Base-by-base conservation (phyloP, 2,888 invertebrate genomes). In the Yponomeuta cagnagella region DNA sequence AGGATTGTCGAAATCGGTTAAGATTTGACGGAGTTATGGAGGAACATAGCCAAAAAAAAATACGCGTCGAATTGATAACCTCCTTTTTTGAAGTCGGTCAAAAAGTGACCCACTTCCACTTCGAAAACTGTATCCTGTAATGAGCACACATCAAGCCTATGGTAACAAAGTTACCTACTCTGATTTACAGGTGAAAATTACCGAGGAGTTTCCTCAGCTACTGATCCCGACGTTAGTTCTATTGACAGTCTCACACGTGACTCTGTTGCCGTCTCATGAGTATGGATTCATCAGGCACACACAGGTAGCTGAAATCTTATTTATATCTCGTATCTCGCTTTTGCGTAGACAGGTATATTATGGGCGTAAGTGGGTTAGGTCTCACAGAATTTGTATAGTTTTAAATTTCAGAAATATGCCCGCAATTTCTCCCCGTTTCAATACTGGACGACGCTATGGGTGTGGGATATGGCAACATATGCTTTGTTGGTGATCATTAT, bases 211-310 rank as follows among this genome's bases (percentile, higher is more conserved):
- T 8, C 84, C 88, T 0, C 86, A 88, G 1, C 75, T 90, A 2
- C 74, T 87, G 2, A 80, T 87, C 4, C 87, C 88, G 71, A 85
- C 89, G 52, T 74, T 90, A 63, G 78, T 90, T n/a, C 85, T 88
- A 31, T 72, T 90, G 4, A 83, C 86, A 1, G 85, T 88, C 72
- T 80, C 85, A 3, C 89, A 91, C 73, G 82, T 89, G 2, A 88
- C 85, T 1, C 74, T 88, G 2, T 74, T 90, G 71, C 90, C 90
- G 2, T 89, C 90, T 0, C 80, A 79, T 72, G 90, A 90, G 71
- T 75, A 84, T 68, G 90, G 90, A 43, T 79, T 89, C 12, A 76
- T 88, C 63, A 80, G 88, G 70, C 90, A 90, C 73, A 74, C 78
- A 68, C 90, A 90, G 85, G 90, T 89, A 75, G 48, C 52, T 9